These are phyloP conservation scores for Alca torda DNA, from an alignment of 2,797 vertebrate species.

Conservation along the genomic window DNA sequence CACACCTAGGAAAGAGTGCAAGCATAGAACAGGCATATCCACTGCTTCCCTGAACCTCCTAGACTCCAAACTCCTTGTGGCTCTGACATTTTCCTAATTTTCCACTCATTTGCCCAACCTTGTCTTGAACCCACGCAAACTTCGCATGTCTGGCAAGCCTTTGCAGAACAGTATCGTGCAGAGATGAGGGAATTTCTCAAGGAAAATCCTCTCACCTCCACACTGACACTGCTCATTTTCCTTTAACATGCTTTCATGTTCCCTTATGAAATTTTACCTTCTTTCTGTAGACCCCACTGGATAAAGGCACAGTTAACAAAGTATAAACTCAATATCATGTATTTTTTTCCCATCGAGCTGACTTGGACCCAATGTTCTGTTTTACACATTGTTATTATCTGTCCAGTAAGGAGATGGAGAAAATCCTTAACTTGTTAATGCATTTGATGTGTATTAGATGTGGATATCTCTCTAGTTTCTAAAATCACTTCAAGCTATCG, in stretches of 20 bases:
- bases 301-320: neutral
- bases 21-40: rapidly evolving
- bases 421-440: neutral
- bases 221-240: neutral
- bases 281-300: neutral
- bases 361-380: neutral
- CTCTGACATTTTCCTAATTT: neutral
- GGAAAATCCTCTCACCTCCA: neutral
- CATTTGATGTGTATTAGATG: neutral
- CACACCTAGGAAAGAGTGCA: too few species aligned
- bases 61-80: rapidly evolving
- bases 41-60: neutral
- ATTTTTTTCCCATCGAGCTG: neutral
- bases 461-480: neutral
- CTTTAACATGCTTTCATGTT: neutral
- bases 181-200: neutral
- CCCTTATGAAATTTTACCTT: neutral
- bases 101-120: neutral
- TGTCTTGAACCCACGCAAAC: rapidly evolving
- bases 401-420: neutral
- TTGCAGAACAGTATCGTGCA: neutral
- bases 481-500: neutral
- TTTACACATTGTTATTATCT: neutral
- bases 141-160: neutral
- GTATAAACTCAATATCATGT: neutral